Evolutionary conservation across 2,113 vertebrate species (phyloP).

Genomic region (Leptobrachium leishanense): DNA sequence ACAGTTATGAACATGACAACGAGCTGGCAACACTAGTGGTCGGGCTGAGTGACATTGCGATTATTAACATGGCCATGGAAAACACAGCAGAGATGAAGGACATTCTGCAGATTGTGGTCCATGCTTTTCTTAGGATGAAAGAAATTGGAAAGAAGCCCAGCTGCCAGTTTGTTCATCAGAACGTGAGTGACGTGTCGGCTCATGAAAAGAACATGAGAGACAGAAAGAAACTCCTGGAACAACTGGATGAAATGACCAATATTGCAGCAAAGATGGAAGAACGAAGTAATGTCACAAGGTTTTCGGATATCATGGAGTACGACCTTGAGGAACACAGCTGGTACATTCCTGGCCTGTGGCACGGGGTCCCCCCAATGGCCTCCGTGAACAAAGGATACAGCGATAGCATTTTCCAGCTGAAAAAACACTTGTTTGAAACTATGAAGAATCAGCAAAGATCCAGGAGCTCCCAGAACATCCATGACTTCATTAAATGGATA

Average conservation of each 20-base stretch:
- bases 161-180: constrained; percentile 76
- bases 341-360: constrained; percentile 63
- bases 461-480: constrained; percentile 40
- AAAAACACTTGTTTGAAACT: constrained; percentile 60
- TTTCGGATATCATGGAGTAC: constrained; percentile 54
- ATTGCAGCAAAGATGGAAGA: constrained; percentile 68
- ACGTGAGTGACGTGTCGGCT: constrained; percentile 66
- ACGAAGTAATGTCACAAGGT: constrained; percentile 54
- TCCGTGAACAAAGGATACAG: constrained; percentile 60
- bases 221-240: constrained; percentile 61
- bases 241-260: constrained; percentile 65
- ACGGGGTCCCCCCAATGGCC: constrained; percentile 61
- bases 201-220: constrained; percentile 67
- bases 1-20: constrained; percentile 70
- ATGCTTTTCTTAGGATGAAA: constrained; percentile 69
- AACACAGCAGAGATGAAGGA: constrained; percentile 59
- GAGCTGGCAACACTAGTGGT: constrained; percentile 70
- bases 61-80: constrained; percentile 69
- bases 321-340: constrained; percentile 54
- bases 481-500: constrained; percentile 60
- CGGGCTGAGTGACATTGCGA: constrained; percentile 70
- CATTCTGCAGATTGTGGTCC: constrained; percentile 67
- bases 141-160: constrained; percentile 68
- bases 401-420: constrained; percentile 57
- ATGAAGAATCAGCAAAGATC: constrained; percentile 54